phyloP scores from a whole-genome alignment of 2,888 invertebrate genomes.

The Drosophila colorata region DNA sequence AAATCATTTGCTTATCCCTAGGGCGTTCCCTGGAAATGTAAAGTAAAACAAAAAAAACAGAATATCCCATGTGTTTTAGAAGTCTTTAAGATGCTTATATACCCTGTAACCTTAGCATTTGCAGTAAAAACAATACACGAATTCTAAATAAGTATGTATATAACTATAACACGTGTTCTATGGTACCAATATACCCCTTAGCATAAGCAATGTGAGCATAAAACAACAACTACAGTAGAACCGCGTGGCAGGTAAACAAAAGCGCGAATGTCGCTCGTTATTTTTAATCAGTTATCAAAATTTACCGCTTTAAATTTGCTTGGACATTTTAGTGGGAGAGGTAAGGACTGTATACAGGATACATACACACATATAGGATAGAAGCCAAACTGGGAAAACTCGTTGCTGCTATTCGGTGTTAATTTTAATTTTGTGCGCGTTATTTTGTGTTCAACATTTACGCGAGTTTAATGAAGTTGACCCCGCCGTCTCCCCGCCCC shows the following conservation, averaged over 20 bases:
- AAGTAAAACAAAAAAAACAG: no score
- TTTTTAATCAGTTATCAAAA: constrained; percentile 79
- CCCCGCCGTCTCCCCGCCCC: neutral
- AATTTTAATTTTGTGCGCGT: constrained; percentile 48
- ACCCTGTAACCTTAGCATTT: no score
- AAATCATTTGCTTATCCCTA: no score
- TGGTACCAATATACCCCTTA: constrained; percentile 17
- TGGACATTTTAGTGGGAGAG: constrained; percentile 14
- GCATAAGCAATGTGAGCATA: neutral
- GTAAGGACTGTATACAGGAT: neutral
- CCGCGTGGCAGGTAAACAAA: constrained; percentile 62
- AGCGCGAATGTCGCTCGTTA: constrained; percentile 68
- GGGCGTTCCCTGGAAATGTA: no score
- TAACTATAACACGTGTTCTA: neutral
- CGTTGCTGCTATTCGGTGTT: constrained; percentile 40
- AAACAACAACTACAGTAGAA: constrained; percentile 7
- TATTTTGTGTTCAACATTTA: constrained; percentile 52
- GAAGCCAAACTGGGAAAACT: constrained; percentile 4
- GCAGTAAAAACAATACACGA: no score
- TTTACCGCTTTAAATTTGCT: constrained; percentile 74
- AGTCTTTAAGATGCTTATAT: no score
- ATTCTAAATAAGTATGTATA: neutral
- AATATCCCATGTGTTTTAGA: no score
- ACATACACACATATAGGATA: neutral
- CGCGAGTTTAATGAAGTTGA: constrained; percentile 58